Conservation (phyloP, 2,888 invertebrate genomes). For the Amaurobius ferox region DNA sequence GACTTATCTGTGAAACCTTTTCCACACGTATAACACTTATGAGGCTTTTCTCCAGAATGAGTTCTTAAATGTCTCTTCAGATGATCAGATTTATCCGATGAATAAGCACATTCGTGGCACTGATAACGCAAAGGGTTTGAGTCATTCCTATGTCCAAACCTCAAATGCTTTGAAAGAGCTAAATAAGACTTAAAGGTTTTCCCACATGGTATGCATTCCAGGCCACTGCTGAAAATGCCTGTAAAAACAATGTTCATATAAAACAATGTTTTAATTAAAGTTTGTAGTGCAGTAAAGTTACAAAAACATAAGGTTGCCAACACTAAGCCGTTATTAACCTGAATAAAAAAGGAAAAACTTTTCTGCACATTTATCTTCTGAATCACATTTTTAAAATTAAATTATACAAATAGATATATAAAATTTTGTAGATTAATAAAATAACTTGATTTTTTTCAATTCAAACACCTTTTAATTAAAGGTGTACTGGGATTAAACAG, state of each 20-base stretch:
- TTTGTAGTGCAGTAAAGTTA: no score
- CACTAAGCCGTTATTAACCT: no score
- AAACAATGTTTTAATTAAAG: no score
- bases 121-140: slow-evolving; percentile 17
- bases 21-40: not conserved
- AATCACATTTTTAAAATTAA: no score
- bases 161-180: slow-evolving; percentile 26
- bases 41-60: slow-evolving; percentile 32
- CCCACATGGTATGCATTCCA: slow-evolving; percentile 11
- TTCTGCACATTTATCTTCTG: no score
- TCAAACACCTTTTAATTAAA: no score
- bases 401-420: no score
- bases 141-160: slow-evolving; percentile 26
- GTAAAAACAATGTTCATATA: not conserved
- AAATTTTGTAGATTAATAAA: no score
- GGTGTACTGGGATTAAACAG: no score
- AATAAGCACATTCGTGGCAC: slow-evolving; percentile 22
- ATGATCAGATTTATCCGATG: slow-evolving; percentile 32
- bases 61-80: slow-evolving; percentile 24
- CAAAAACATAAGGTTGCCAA: no score
- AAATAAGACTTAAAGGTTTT: slow-evolving; percentile 4
- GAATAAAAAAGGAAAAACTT: no score
- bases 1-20: slow-evolving; percentile 28
- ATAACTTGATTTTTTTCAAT: no score
- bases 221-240: not conserved